Percentiles rank a stretch among this genome's conserved stretches.
phyloP scores from a whole-genome alignment of 2,888 invertebrate species.

The Diplolepis rosae region DNA sequence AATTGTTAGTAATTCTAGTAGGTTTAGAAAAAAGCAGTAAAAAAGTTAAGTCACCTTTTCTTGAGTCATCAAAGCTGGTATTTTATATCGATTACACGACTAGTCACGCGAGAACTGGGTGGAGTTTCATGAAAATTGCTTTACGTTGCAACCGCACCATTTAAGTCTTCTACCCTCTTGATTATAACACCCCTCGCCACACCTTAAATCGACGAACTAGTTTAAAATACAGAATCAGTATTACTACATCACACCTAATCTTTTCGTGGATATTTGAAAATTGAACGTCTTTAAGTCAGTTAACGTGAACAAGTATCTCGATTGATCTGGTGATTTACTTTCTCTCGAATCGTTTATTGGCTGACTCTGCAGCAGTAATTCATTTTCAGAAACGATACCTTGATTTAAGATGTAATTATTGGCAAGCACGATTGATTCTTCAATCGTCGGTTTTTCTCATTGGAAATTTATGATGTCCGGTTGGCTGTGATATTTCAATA shows the following conservation, averaged over 20 bases:
- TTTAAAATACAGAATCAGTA: conserved; percentile 11
- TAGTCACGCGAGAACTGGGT: conserved; percentile 63
- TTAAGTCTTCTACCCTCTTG: conserved; percentile 39
- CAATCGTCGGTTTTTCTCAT: conserved; percentile 22
- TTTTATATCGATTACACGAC: conserved; percentile 59
- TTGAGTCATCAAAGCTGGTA: too few species aligned
- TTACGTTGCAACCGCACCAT: conserved; percentile 48
- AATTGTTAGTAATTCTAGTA: too few species aligned
- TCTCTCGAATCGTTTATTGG: conserved; percentile 12
- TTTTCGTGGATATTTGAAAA: conserved; percentile 21
- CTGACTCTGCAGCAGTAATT: conserved; percentile 14
- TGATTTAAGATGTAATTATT: conserved; percentile 25
- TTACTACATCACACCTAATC: conserved; percentile 9
- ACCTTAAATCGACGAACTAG: conserved; percentile 1
- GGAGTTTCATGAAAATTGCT: conserved; percentile 53
- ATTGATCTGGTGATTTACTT: conserved; percentile 25
- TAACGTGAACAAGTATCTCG: conserved; percentile 18
- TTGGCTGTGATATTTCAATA: conserved; percentile 1
- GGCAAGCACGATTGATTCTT: conserved; percentile 24
- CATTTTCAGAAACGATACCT: conserved; percentile 15
- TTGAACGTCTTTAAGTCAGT: conserved; percentile 21
- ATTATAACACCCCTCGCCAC: conserved; percentile 7
- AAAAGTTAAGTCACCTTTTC: too few species aligned
- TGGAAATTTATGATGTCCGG: conserved; percentile 23
- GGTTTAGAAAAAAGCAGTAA: too few species aligned